A percentile compares a stretch with the other conserved stretches of the same genome.
Evolutionary conservation across 92 coral and sea anemone species (phyloP).

Genomic region (Parazoanthus darwini): DNA sequence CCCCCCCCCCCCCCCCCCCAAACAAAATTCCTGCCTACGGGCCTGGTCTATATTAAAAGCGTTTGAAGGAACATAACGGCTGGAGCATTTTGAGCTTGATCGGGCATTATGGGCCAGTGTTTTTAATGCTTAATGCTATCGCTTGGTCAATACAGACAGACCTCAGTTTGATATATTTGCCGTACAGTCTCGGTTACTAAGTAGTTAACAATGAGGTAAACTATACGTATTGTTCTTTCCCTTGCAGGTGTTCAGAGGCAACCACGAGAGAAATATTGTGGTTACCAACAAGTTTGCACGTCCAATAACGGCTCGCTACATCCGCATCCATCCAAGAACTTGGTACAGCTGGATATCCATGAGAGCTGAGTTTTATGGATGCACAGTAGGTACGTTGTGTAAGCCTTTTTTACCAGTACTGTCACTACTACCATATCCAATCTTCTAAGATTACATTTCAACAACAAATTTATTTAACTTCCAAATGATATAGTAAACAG

Average conservation of each 20-base stretch:
- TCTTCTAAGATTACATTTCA: neutral
- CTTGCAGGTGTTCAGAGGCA: conserved; percentile 75
- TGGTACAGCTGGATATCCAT: conserved; percentile 68
- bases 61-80: too few species aligned
- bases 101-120: too few species aligned
- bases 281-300: conserved; percentile 66
- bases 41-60: too few species aligned
- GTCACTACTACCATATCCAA: neutral
- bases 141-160: too few species aligned
- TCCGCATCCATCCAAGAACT: conserved; percentile 78
- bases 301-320: conserved; percentile 62
- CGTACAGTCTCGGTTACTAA: too few species aligned
- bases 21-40: too few species aligned
- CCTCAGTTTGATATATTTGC: too few species aligned
- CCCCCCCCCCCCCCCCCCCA: too few species aligned
- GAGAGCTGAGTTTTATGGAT: conserved; percentile 87
- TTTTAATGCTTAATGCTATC: too few species aligned
- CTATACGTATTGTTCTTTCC: neutral
- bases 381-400: conserved; percentile 45
- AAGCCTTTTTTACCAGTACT: neutral
- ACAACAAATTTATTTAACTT: neutral
- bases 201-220: too few species aligned
- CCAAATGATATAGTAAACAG: too few species aligned
- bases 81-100: too few species aligned
- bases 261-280: conserved; percentile 69